A percentile compares a stretch with the other conserved stretches of the same genome.
Conservation (phyloP, 2,888 invertebrate genomes). For the Parnassius glacialis region DNA sequence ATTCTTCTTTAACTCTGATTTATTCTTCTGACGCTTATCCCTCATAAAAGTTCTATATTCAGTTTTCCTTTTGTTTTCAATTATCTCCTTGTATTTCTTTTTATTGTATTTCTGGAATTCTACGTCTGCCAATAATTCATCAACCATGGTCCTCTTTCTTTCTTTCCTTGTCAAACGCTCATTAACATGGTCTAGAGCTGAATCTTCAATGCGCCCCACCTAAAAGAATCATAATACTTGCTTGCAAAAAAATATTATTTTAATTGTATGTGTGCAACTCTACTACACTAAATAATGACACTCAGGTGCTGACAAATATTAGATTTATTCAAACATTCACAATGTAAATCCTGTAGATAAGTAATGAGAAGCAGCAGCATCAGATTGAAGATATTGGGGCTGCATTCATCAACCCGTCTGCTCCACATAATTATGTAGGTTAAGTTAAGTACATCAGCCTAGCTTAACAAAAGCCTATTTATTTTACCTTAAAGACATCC, state of each 20-base stretch:
- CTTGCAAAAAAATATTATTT: no score
- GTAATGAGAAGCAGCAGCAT: no score
- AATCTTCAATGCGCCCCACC: slow-evolving; percentile 91
- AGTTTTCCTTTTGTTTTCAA: slow-evolving; percentile 85
- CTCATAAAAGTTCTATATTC: slow-evolving; percentile 88
- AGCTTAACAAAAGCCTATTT: no score
- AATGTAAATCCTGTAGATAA: no score
- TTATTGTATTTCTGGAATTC: slow-evolving; percentile 91
- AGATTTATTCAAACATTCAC: no score
- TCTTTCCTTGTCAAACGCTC: slow-evolving; percentile 91
- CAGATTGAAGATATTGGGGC: no score
- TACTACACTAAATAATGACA: no score
- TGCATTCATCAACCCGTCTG: no score
- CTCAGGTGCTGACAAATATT: slow-evolving; percentile 6
- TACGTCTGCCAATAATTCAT: slow-evolving; percentile 94
- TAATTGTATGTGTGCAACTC: no score
- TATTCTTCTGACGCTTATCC: slow-evolving; percentile 86
- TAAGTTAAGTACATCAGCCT: no score
- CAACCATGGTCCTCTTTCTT: slow-evolving; percentile 93
- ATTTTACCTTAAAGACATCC: no score
- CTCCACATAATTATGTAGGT: no score
- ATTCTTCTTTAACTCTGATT: slow-evolving; percentile 66
- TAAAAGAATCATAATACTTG: slow-evolving; percentile 45
- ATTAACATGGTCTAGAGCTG: slow-evolving; percentile 92
- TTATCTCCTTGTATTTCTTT: slow-evolving; percentile 88